Percentiles rank a stretch among this genome's conserved stretches.
Conservation (phyloP, 2,113 vertebrate species). For the Sciurus niger region DNA sequence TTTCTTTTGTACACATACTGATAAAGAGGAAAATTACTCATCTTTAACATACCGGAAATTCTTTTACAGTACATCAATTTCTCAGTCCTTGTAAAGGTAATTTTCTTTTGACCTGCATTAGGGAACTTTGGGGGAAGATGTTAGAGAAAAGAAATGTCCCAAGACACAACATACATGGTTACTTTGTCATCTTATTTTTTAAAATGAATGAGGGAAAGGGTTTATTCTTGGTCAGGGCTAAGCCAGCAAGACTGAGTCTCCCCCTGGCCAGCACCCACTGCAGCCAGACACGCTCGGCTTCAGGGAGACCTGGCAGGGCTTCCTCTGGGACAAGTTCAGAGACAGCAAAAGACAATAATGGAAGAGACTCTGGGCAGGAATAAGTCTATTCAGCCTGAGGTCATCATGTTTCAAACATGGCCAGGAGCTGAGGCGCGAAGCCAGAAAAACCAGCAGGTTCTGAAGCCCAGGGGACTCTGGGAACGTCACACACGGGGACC, state of each 20-base stretch:
- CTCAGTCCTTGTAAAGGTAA: neutral
- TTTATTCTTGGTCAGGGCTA: neutral
- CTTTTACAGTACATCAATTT: slow-evolving; percentile 4
- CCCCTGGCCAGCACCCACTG: neutral
- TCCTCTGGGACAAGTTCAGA: neutral
- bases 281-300: neutral
- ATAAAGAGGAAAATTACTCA: slow-evolving; percentile 19
- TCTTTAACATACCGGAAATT: slow-evolving; percentile 2
- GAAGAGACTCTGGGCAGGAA: neutral
- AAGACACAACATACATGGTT: slow-evolving; percentile 25
- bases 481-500: neutral
- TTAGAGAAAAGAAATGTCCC: slow-evolving; percentile 7
- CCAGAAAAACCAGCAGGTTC: neutral
- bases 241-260: neutral
- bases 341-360: neutral
- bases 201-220: neutral
- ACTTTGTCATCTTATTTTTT: slow-evolving; percentile 2
- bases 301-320: neutral
- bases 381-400: neutral
- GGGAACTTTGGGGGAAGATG: neutral
- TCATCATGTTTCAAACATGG: neutral
- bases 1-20: slow-evolving; percentile 3
- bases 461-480: neutral
- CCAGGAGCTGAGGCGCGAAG: accelerated
- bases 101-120: neutral